These are phyloP conservation scores for Nomada ruficornis DNA, from an alignment of 2,888 invertebrate species.

Conservation along the genomic window DNA sequence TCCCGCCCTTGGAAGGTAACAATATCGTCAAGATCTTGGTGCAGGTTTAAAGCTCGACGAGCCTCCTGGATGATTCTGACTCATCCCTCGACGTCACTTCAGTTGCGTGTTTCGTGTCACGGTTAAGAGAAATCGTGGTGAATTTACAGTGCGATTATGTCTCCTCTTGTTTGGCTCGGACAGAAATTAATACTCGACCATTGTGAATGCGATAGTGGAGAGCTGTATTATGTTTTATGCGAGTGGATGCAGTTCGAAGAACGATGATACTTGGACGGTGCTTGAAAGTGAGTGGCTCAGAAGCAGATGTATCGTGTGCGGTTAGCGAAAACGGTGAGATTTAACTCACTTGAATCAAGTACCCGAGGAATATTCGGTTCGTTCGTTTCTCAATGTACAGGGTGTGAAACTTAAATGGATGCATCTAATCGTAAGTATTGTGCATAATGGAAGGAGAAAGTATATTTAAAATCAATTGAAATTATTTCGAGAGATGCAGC, in stretches of 20 bases:
- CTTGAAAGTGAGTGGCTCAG: not conserved
- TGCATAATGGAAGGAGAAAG: too few species aligned
- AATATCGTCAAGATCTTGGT: not conserved
- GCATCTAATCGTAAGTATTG: too few species aligned
- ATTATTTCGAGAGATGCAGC: too few species aligned
- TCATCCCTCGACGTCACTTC: constrained; percentile 17
- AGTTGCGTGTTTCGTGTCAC: constrained; percentile 18
- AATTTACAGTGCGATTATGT: constrained; percentile 7
- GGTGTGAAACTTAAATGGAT: too few species aligned
- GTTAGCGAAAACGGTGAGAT: too few species aligned
- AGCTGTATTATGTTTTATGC: not conserved
- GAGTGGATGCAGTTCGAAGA: constrained; percentile 13
- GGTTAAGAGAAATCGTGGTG: constrained; percentile 43
- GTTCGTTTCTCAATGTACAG: too few species aligned
- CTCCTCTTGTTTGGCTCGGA: constrained; percentile 20
- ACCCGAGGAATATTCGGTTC: too few species aligned
- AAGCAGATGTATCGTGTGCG: not conserved
- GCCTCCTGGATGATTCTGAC: not conserved
- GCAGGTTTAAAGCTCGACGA: not conserved
- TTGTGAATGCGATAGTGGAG: constrained; percentile 15
- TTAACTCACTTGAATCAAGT: too few species aligned
- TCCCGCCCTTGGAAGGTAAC: not conserved
- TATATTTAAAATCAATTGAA: too few species aligned
- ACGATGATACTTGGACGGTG: not conserved
- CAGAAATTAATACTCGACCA: constrained; percentile 36